Evolutionary conservation across 2,113 vertebrate genomes (phyloP), one percentile per base, ranked within the genome.

Genomic region (Petrocephalus zakoni): DNA sequence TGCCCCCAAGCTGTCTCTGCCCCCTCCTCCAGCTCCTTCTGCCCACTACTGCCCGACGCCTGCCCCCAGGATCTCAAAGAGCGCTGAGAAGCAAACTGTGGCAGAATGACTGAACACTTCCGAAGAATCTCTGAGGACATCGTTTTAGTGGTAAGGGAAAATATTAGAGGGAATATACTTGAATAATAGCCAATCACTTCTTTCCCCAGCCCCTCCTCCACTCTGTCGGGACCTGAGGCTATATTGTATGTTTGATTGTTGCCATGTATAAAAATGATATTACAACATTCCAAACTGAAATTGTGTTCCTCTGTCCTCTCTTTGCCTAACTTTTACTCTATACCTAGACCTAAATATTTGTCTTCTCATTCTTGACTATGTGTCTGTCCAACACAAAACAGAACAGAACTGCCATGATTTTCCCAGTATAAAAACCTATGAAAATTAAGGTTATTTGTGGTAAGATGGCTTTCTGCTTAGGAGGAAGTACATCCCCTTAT

Each of bases 301-400:
- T 29, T 47, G 46, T 88, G 29, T 88, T 47, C 75, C 53, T 84
- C 37, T 61, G 8, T 42, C 29, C 6, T 88, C 42, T 37, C 22
- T 46, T 51, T 88, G 68, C 49, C 29, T 61, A 87, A 37, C 64
- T 21, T 85, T 86, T 86, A 86, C 46, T 55, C 78, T 88, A 9
- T 58, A 83, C 21, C 37, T 88, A 61, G 87, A n/a, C n/a, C 51
- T 88, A 78, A 46, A 58, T 84, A n/a, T 61, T 83, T 47, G 78
- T 83, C 78, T 88, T 81, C 9, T 88, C 87, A 84, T 22, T 58
- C 87, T 84, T 82, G 21, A 37, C 6, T 61, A 61, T 81, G n/a
- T 2, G 6, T 61, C 22, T 61, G 55, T 61, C n/a, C 37, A 56
- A 22, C 19, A 82, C 21, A 49, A 61, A 88, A 56, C 72, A 88